A percentile compares a stretch with the other conserved stretches of the same genome.
These are phyloP conservation scores for Drosophila simulans DNA, from an alignment of 1,140 invertebrate species.

Conservation along the genomic window DNA sequence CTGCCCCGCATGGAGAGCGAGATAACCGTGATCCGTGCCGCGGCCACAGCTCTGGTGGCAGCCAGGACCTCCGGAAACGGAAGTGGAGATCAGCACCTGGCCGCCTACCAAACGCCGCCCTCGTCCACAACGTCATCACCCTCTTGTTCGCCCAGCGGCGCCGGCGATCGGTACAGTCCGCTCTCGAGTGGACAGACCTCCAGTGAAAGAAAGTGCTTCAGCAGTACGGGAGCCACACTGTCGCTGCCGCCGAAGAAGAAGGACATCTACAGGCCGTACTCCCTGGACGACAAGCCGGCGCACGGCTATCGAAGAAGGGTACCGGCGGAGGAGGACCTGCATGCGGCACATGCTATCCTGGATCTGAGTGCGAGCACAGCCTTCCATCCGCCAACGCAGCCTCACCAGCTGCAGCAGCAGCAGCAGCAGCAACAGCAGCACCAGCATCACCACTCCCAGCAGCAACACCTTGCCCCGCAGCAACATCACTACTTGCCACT, in stretches of 20 bases:
- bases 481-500: conserved; percentile 62
- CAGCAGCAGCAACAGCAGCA: conserved; percentile 61
- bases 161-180: conserved; percentile 65
- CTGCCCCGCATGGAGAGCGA: conserved; percentile 86
- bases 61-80: conserved; percentile 48
- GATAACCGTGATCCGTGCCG: conserved; percentile 85
- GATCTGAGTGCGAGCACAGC: conserved; percentile 94
- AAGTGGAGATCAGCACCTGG: conserved; percentile 54
- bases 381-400: conserved; percentile 87
- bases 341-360: conserved; percentile 93
- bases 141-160: conserved; percentile 71
- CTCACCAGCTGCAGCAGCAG: conserved; percentile 73
- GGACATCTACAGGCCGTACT: conserved; percentile 94
- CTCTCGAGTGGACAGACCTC: conserved; percentile 70
- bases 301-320: conserved; percentile 86
- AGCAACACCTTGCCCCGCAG: conserved; percentile 47
- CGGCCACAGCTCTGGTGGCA: conserved; percentile 77
- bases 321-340: conserved; percentile 91
- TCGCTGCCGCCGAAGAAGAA: conserved; percentile 94
- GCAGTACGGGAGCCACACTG: conserved; percentile 91
- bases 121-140: conserved; percentile 80
- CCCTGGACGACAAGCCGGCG: conserved; percentile 88
- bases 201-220: conserved; percentile 88
- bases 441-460: conserved; percentile 57
- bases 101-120: conserved; percentile 79